phyloP scores from a whole-genome alignment of 2,113 vertebrate genomes.

The Scophthalmus maximus region DNA sequence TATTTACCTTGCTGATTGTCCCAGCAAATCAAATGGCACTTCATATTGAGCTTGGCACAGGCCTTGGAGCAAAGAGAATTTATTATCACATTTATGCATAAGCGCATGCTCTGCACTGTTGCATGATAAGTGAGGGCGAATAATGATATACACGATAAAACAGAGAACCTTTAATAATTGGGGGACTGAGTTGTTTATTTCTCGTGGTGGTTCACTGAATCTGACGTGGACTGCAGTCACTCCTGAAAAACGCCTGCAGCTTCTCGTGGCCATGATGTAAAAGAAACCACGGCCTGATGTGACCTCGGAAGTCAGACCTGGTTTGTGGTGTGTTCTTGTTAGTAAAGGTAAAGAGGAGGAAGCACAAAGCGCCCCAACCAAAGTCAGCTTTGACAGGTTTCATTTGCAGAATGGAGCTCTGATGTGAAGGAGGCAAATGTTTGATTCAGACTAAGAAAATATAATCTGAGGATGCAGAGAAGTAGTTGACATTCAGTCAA shows the following conservation, averaged over 20 bases:
- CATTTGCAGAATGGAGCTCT: neutral
- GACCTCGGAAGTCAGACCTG: slow-evolving; percentile 5
- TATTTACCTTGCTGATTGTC: slow-evolving; percentile 56
- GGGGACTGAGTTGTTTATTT: neutral
- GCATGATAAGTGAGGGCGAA: slow-evolving; percentile 37
- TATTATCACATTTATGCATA: slow-evolving; percentile 61
- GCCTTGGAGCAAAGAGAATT: slow-evolving; percentile 54
- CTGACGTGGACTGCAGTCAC: neutral
- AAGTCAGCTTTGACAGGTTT: neutral
- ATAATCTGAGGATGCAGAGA: too few relatives aligned
- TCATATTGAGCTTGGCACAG: slow-evolving; percentile 50
- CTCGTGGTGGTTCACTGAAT: slow-evolving; percentile 16
- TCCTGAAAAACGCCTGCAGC: neutral
- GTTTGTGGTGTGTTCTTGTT: neutral
- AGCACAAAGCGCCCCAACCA: neutral
- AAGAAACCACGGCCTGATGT: slow-evolving; percentile 13
- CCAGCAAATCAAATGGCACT: slow-evolving; percentile 48
- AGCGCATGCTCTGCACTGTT: slow-evolving; percentile 4
- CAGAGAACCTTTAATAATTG: slow-evolving; percentile 3
- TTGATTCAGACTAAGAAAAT: too few relatives aligned
- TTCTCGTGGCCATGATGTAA: neutral
- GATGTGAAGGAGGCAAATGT: neutral
- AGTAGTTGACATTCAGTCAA: too few relatives aligned
- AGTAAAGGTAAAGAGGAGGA: slow-evolving; percentile 7
- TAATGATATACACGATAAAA: slow-evolving; percentile 43